Evolutionary conservation across 2,888 invertebrate species (phyloP).

Genomic region (Phaonia tiefii): DNA sequence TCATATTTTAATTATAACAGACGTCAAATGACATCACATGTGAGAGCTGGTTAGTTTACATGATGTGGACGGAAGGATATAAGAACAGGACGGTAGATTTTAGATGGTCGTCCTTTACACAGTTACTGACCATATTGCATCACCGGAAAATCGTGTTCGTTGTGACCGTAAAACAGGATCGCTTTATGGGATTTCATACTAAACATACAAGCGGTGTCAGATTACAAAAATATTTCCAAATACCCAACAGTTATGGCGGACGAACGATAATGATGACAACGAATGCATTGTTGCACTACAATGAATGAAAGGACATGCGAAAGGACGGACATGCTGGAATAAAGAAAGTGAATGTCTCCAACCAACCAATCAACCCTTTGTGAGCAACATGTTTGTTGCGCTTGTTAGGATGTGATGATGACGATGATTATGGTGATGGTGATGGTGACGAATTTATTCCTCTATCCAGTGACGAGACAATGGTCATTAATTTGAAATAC

Average conservation of each 20-base stretch:
- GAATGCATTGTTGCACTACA: neutral
- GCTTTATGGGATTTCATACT: conserved; percentile 8
- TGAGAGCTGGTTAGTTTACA: neutral
- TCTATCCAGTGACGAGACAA: neutral
- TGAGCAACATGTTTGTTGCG: neutral
- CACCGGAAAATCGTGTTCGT: conserved; percentile 26
- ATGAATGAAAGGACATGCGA: conserved; percentile 7
- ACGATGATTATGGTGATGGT: conserved; percentile 2
- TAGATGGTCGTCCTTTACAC: neutral
- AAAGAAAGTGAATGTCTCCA: neutral
- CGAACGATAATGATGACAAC: neutral
- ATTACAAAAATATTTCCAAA: conserved; percentile 6
- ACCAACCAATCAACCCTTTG: conserved; percentile 5
- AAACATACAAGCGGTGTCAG: conserved; percentile 50
- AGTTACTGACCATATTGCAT: conserved; percentile 22
- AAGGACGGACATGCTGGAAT: neutral
- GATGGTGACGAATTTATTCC: neutral
- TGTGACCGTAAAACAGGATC: conserved; percentile 12
- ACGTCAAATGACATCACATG: conserved; percentile 55
- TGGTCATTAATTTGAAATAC: neutral
- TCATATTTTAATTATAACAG: conserved; percentile 68
- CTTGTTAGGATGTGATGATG: neutral
- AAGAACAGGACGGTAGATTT: neutral
- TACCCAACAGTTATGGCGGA: neutral
- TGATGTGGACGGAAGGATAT: neutral